phyloP scores from a whole-genome alignment of 1,140 invertebrate genomes.

The Drosophila rufa region DNA sequence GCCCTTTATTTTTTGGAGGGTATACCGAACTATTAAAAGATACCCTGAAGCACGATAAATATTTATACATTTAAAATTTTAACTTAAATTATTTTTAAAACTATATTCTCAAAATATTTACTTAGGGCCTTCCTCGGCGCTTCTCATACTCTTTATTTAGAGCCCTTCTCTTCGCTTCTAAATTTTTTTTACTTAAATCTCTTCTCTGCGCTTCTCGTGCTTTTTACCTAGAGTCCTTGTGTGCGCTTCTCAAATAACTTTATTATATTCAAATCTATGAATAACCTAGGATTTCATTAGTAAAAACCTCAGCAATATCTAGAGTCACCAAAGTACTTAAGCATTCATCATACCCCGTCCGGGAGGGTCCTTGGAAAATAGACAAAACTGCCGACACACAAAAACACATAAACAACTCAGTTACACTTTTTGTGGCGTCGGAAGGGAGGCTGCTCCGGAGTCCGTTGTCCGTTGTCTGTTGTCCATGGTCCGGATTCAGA shows the following conservation, averaged over 20 bases:
- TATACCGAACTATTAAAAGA: background rate
- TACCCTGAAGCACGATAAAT: background rate
- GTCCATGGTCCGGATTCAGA: constrained; percentile 26
- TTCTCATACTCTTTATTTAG: too few species aligned
- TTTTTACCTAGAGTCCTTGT: too few species aligned
- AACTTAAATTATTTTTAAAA: background rate
- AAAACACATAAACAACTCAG: constrained; percentile 78
- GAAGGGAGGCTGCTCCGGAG: background rate
- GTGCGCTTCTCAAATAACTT: too few species aligned
- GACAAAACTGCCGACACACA: constrained; percentile 48
- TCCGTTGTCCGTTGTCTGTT: background rate
- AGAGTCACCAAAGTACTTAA: background rate
- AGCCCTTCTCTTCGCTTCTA: too few species aligned
- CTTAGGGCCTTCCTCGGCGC: too few species aligned
- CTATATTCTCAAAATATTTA: background rate
- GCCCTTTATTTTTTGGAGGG: background rate
- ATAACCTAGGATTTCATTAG: background rate
- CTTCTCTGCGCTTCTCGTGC: too few species aligned
- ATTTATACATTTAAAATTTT: too few species aligned
- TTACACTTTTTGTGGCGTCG: constrained; percentile 63
- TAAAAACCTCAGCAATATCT: background rate
- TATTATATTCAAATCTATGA: too few species aligned
- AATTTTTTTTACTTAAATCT: too few species aligned
- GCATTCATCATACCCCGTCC: constrained; percentile 12
- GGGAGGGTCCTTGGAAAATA: constrained; percentile 26